These are phyloP conservation scores for Drosophila nigrodunni DNA, from an alignment of 1,140 invertebrate species.

Conservation along the genomic window DNA sequence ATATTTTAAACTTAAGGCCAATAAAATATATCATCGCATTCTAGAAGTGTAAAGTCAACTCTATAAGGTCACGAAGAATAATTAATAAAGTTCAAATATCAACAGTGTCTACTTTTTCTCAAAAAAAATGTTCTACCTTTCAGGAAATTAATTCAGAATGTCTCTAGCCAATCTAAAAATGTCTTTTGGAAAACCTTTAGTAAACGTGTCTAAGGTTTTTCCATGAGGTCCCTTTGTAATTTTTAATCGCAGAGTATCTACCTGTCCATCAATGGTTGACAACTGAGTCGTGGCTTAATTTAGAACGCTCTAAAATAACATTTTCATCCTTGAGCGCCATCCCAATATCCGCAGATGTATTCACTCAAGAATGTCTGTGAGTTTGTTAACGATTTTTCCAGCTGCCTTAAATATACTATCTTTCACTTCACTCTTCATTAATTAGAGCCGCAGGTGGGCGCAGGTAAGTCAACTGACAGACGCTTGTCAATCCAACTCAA, in stretches of 20 bases:
- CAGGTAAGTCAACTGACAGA: slow-evolving; percentile 57
- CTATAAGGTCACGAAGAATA: no score
- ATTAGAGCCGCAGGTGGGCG: slow-evolving; percentile 55
- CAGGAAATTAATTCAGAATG: no score
- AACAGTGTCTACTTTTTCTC: no score
- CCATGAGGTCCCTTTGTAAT: background rate
- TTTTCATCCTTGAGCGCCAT: background rate
- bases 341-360: background rate
- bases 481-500: slow-evolving; percentile 65
- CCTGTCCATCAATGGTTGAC: background rate
- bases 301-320: background rate
- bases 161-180: background rate
- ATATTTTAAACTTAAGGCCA: no score
- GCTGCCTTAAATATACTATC: background rate
- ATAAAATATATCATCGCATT: no score
- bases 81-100: no score
- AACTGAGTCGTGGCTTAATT: background rate
- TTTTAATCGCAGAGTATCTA: background rate
- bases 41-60: no score
- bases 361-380: background rate
- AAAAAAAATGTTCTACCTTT: no score
- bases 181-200: background rate
- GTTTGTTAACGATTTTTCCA: background rate
- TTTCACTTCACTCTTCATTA: slow-evolving; percentile 64
- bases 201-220: background rate